Base-by-base conservation (phyloP, 2,888 invertebrate genomes). In the Amiota minor region DNA sequence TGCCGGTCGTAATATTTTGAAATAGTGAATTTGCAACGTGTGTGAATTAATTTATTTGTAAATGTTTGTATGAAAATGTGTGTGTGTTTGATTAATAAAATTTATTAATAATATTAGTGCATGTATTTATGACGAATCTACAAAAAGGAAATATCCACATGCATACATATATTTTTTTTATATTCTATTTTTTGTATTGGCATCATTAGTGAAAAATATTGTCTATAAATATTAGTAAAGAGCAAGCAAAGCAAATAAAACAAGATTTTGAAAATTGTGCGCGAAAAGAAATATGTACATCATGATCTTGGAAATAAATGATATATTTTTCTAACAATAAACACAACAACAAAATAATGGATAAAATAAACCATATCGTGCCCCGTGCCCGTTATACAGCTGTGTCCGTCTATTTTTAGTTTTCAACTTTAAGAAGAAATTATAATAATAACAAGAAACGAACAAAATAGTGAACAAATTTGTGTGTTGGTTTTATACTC, bases 221-320 rank as follows among this genome's bases (percentile, higher is more conserved):
- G 35, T 35, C 35, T 35, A 35, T 35, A 35, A 35, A 35, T 35
- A 35, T 35, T 35, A 35, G 23, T 23, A 35, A 53, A 53, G 53
- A 53, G 53, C 53, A 53, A 53, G 53, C 53, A 53, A 53, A 53
- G 53, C 53, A 53, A n/a, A 35, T 2, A 2, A 12, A 53, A 53
- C 12, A 53, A 53, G 2, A 53, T n/a, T 53, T n/a, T 53, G 53
- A 53, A 53, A 35, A 35, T 35, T 72, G 77, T 77, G 77, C 75
- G 77, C 75, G 75, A 76, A 75, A 47, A 61, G 75, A 76, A 76
- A 67, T 75, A 71, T 73, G 77, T 72, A 75, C 77, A 71, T 23
- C 23, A 23, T 35, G 35, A 35, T 35, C 35, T 35, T 35, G 35
- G n/a, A 53, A n/a, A 53, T 53, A 9, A 53, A 53, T 53, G n/a